phyloP scores from a whole-genome alignment of 2,113 vertebrate genomes.

The Choloepus hoffmanni region DNA sequence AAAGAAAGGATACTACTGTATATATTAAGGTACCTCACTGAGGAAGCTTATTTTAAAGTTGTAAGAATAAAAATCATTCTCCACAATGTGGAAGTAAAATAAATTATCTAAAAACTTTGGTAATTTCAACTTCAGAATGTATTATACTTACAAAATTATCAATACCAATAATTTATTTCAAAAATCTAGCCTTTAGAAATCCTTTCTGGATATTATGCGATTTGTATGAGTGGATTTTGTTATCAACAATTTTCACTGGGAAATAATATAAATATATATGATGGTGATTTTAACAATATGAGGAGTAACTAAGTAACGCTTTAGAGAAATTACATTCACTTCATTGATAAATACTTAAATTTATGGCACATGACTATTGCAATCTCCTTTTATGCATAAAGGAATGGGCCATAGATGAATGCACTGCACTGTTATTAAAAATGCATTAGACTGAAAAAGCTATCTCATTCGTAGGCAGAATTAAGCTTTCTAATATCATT shows the following conservation, averaged over 20 bases:
- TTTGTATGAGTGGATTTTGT: conserved; percentile 41
- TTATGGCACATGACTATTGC: conserved; percentile 73
- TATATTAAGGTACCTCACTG: neutral
- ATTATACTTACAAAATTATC: conserved; percentile 16
- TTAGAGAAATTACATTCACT: conserved; percentile 70
- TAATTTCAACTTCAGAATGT: neutral
- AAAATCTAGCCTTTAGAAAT: conserved; percentile 47
- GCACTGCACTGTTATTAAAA: conserved; percentile 84
- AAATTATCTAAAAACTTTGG: conserved; percentile 9
- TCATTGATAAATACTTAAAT: conserved; percentile 77
- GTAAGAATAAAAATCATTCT: neutral
- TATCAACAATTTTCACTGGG: neutral
- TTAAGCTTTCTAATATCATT: conserved; percentile 83
- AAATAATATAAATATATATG: conserved; percentile 26
- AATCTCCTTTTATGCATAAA: conserved; percentile 72
- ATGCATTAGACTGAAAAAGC: conserved; percentile 81
- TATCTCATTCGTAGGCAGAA: conserved; percentile 79
- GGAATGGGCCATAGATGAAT: conserved; percentile 61
- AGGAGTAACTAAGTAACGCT: conserved; percentile 67
- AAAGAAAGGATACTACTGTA: neutral
- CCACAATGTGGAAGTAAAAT: neutral
- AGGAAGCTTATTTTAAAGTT: neutral
- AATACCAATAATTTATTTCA: neutral
- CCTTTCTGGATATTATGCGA: neutral
- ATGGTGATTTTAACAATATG: conserved; percentile 58